Evolutionary conservation across 2,113 vertebrate genomes (phyloP).

Genomic region (Crotalus viridis): DNA sequence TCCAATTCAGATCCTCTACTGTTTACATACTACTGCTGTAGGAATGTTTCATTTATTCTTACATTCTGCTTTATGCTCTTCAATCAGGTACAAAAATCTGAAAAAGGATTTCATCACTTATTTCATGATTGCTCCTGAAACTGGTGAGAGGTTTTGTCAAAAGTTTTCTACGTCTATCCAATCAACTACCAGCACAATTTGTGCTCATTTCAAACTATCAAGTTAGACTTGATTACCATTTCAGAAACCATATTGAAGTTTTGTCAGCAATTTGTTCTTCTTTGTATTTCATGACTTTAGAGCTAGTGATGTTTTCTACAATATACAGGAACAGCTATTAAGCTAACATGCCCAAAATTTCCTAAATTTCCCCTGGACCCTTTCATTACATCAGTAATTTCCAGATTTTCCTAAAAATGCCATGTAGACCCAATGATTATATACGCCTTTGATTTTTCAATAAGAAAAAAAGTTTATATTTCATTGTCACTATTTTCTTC

Average conservation of each 20-base stretch:
- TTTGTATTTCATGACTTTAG: neutral
- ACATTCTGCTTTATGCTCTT: neutral
- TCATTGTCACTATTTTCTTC: neutral
- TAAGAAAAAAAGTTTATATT: too few relatives aligned
- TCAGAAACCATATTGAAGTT: neutral
- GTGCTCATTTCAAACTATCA: neutral
- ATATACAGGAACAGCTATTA: neutral
- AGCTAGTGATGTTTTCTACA: neutral
- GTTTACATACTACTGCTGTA: neutral
- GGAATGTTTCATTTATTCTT: neutral
- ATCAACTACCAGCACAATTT: neutral
- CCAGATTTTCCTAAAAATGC: neutral
- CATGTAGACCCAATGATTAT: neutral
- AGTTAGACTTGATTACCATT: neutral
- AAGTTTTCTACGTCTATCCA: neutral
- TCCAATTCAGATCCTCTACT: neutral
- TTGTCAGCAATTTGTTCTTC: neutral
- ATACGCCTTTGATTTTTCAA: too few relatives aligned
- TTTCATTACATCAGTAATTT: neutral
- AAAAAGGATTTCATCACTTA: neutral
- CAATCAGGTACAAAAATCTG: neutral
- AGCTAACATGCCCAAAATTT: neutral
- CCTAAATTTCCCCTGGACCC: neutral
- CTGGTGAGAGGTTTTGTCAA: neutral
- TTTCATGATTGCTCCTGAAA: neutral